These are phyloP conservation scores for Harpagifer antarcticus DNA, from an alignment of 2,797 vertebrate genomes.

Conservation along the genomic window DNA sequence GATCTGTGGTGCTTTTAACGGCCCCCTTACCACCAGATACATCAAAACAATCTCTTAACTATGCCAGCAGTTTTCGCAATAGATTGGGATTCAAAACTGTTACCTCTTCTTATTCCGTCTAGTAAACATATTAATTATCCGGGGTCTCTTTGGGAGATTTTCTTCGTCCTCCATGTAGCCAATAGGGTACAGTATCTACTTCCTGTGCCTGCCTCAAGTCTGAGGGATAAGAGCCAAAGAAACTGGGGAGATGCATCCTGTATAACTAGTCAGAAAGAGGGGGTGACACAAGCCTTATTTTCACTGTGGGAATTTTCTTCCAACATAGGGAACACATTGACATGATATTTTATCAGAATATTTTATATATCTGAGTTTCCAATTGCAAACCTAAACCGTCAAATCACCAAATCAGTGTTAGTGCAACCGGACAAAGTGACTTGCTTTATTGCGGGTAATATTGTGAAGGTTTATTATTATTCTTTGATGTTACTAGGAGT, in stretches of 20 bases:
- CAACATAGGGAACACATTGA: background rate
- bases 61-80: slow-evolving; percentile 6
- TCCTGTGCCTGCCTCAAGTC: background rate
- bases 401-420: background rate
- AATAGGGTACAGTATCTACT: slow-evolving; percentile 3
- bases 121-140: slow-evolving; percentile 1
- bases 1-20: slow-evolving; percentile 42
- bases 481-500: background rate
- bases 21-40: slow-evolving; percentile 14
- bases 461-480: background rate
- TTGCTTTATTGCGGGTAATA: background rate
- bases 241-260: background rate
- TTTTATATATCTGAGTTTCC: background rate
- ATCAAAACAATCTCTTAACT: slow-evolving; percentile 16
- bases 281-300: slow-evolving; percentile 20
- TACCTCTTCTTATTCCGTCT: slow-evolving; percentile 2
- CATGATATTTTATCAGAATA: background rate
- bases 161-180: slow-evolving; percentile 4
- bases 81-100: slow-evolving; percentile 11
- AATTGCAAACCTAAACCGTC: background rate
- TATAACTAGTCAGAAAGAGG: background rate
- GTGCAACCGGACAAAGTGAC: background rate
- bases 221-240: background rate
- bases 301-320: background rate
- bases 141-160: background rate